phyloP scores from a whole-genome alignment of 2,888 invertebrate genomes.

The Stenotaenia linearis region DNA sequence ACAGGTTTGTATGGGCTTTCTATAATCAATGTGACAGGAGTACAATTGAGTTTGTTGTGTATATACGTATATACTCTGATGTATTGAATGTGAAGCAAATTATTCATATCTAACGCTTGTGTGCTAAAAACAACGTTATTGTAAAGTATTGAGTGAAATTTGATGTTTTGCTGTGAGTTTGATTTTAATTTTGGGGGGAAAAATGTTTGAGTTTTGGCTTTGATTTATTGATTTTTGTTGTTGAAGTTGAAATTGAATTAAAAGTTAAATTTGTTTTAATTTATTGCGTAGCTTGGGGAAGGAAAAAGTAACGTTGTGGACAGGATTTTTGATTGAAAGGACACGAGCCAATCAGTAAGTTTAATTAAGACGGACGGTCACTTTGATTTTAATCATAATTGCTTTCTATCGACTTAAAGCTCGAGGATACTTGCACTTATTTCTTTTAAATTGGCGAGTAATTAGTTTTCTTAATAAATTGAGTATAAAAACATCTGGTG shows the following conservation, averaged over 20 bases:
- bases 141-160: too few relatives aligned
- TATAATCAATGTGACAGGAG: constrained; percentile 19
- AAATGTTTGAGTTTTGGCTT: not conserved
- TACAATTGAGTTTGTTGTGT: constrained; percentile 5
- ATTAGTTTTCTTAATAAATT: not conserved
- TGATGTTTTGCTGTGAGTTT: too few relatives aligned
- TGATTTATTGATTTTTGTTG: not conserved
- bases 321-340: not conserved
- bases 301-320: not conserved
- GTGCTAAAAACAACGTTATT: too few relatives aligned
- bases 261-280: constrained; percentile 15
- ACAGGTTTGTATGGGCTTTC: not conserved
- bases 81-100: constrained; percentile 11
- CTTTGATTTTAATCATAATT: not conserved
- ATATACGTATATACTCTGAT: not conserved
- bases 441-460: not conserved
- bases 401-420: not conserved
- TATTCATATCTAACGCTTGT: not conserved
- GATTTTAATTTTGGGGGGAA: too few relatives aligned
- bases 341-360: not conserved
- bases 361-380: not conserved
- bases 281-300: not conserved
- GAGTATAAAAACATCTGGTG: too few relatives aligned
- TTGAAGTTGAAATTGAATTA: not conserved
- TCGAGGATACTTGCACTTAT: not conserved